Conservation (phyloP, 2,797 vertebrate species). For the Simalia tracyae region DNA sequence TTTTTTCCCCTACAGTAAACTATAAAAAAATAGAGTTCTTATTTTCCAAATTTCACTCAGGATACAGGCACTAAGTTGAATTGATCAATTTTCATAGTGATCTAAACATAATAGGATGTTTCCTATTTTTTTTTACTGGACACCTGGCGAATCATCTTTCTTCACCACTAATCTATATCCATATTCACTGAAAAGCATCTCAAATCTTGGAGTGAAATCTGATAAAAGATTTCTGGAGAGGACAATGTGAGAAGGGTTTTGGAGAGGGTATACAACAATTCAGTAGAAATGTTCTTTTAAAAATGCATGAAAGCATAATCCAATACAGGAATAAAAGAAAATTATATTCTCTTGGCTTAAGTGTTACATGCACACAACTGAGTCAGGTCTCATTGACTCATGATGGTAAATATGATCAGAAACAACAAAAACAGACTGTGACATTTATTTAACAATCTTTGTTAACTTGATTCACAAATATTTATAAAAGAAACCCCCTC, state of each 20-base stretch:
- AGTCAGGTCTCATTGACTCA: neutral
- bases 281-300: neutral
- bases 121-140: neutral
- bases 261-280: neutral
- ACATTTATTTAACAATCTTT: constrained; percentile 31
- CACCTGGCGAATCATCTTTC: neutral
- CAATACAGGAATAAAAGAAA: neutral
- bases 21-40: neutral
- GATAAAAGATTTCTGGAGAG: neutral
- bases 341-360: neutral
- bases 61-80: neutral
- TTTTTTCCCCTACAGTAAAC: neutral
- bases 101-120: neutral
- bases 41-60: neutral
- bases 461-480: constrained; percentile 38
- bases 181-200: neutral
- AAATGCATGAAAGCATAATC: neutral
- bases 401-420: neutral
- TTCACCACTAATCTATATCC: neutral
- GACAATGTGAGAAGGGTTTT: neutral
- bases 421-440: constrained; percentile 20
- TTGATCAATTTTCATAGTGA: neutral
- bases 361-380: neutral
- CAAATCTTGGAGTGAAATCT: neutral
- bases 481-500: constrained; percentile 37